A percentile compares a stretch with the other conserved stretches of the same genome.
These are phyloP conservation scores for Thalpophila matura DNA, from an alignment of 2,888 invertebrate species.

Conservation along the genomic window DNA sequence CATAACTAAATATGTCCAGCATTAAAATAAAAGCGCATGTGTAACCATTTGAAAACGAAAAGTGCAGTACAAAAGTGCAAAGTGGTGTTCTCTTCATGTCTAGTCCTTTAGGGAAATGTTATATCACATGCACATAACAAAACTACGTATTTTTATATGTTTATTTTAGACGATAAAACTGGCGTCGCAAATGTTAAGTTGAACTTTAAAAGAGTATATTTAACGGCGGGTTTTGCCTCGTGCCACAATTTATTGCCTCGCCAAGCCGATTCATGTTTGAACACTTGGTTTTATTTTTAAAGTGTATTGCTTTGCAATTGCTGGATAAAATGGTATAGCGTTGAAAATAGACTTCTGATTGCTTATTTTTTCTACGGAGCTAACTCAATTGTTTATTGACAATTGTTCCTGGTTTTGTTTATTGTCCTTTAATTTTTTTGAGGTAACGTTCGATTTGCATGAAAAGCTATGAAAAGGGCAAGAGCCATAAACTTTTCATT, in stretches of 20 bases:
- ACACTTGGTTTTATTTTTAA: conserved; percentile 69
- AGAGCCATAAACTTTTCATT: conserved; percentile 19
- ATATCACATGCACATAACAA: conserved; percentile 61
- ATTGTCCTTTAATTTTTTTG: conserved; percentile 36
- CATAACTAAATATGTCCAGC: neutral
- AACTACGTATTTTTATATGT: conserved; percentile 63
- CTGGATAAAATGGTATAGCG: conserved; percentile 58
- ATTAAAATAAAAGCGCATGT: conserved; percentile 35
- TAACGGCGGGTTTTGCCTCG: conserved; percentile 66
- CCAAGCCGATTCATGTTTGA: conserved; percentile 69
- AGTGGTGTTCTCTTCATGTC: conserved; percentile 58
- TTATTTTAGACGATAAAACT: conserved; percentile 69
- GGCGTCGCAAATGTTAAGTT: conserved; percentile 67
- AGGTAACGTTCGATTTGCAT: conserved; percentile 26
- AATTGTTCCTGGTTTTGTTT: conserved; percentile 46
- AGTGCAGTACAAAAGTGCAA: conserved; percentile 57
- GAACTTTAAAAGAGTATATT: conserved; percentile 70
- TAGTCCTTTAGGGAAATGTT: conserved; percentile 67
- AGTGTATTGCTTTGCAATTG: conserved; percentile 66
- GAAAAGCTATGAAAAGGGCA: conserved; percentile 21
- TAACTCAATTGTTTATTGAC: conserved; percentile 57
- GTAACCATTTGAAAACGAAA: conserved; percentile 51
- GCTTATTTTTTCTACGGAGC: conserved; percentile 52
- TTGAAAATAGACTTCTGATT: conserved; percentile 57
- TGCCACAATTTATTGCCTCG: conserved; percentile 68